Evolutionary conservation across 2,113 vertebrate species (phyloP).

Genomic region (Pogonocichla stellata): DNA sequence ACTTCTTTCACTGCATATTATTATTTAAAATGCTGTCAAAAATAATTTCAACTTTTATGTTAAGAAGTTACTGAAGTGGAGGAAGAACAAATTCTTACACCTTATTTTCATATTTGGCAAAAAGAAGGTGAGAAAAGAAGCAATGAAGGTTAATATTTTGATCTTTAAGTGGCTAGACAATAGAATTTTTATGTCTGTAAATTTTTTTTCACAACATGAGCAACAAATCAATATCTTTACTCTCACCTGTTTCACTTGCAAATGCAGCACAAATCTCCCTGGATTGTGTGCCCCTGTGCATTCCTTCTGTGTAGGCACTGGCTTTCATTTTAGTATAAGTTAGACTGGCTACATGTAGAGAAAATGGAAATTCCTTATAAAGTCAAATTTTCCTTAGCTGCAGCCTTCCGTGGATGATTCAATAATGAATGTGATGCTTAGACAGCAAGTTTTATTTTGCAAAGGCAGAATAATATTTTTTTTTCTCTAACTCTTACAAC

Average conservation of each 20-base stretch:
- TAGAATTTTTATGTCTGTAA: neutral
- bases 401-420: neutral
- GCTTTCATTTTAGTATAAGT: neutral
- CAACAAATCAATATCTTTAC: neutral
- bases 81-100: neutral
- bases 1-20: neutral
- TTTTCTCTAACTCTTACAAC: neutral
- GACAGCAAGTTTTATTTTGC: neutral
- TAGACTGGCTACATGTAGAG: neutral
- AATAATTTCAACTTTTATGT: accelerated
- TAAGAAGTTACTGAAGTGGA: neutral
- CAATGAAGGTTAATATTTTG: neutral
- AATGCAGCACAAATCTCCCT: neutral
- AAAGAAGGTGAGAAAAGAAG: neutral
- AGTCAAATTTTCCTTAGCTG: neutral
- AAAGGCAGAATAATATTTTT: neutral
- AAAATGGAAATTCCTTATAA: neutral
- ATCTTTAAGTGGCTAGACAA: neutral
- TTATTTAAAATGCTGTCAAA: neutral
- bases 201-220: neutral
- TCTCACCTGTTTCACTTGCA: neutral
- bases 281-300: neutral
- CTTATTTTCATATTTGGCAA: neutral
- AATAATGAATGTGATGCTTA: neutral
- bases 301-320: neutral